A percentile compares a stretch with the other conserved stretches of the same genome.
phyloP scores from a whole-genome alignment of 2,888 invertebrate genomes.

The Hirudinaria manillensis region DNA sequence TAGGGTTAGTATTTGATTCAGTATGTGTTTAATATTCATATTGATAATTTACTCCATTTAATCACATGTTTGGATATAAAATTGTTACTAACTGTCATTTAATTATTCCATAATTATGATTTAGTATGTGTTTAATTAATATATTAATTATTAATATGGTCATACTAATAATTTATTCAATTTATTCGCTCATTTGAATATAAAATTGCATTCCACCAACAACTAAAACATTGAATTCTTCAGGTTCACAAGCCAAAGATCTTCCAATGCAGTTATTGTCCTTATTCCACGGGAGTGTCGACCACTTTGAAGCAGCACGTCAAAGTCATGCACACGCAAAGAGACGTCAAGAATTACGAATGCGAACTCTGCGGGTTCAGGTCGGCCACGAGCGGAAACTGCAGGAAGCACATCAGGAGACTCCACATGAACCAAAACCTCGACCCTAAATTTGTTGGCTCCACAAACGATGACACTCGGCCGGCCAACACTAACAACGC shows the following conservation, averaged over 20 bases:
- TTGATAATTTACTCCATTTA: too few species aligned
- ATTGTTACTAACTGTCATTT: too few species aligned
- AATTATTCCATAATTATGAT: too few species aligned
- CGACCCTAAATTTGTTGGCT: constrained; percentile 31
- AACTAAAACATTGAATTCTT: not conserved
- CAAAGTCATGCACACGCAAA: constrained; percentile 44
- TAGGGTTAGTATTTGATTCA: too few species aligned
- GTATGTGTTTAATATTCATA: too few species aligned
- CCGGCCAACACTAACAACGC: too few species aligned
- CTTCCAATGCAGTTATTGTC: constrained; percentile 43
- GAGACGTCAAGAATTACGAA: constrained; percentile 44
- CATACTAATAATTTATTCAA: too few species aligned
- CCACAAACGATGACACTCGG: too few species aligned
- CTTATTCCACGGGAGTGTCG: constrained; percentile 37
- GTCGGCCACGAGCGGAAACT: constrained; percentile 45
- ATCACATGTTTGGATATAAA: too few species aligned
- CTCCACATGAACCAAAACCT: constrained; percentile 42
- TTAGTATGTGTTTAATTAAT: too few species aligned
- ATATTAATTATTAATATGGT: too few species aligned
- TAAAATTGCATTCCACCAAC: not conserved
- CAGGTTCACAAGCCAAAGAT: constrained; percentile 41
- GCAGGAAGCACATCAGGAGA: constrained; percentile 44
- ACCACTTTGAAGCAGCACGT: constrained; percentile 43
- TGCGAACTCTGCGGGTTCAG: constrained; percentile 45
- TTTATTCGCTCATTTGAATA: too few species aligned